A percentile compares a stretch with the other conserved stretches of the same genome.
Evolutionary conservation across 2,888 invertebrate species (phyloP).

Genomic region (Tetramorium bicarinatum): DNA sequence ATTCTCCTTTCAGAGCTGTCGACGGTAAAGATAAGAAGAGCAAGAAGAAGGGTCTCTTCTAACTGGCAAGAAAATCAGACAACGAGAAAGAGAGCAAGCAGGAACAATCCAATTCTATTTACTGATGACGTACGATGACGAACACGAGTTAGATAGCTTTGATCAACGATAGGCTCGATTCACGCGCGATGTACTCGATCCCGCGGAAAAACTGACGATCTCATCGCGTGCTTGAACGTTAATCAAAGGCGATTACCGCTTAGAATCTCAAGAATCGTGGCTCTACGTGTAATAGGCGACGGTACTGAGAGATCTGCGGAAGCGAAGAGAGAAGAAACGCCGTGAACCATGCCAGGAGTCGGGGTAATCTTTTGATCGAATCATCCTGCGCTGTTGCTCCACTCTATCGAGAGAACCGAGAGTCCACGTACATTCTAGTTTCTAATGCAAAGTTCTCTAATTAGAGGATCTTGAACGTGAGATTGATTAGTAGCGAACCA

Average conservation of each 20-base stretch:
- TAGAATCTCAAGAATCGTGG: neutral
- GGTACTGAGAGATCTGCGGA: neutral
- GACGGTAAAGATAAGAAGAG: constrained; percentile 96
- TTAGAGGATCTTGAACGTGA: neutral
- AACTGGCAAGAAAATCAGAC: constrained; percentile 81
- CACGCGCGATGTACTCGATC: neutral
- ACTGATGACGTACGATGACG: neutral
- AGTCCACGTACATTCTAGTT: neutral
- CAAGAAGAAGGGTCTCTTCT: constrained; percentile 96
- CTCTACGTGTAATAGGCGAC: neutral
- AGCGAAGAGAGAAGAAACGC: neutral
- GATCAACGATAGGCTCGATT: neutral
- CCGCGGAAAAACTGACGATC: neutral
- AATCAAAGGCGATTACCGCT: neutral
- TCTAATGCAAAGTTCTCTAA: neutral
- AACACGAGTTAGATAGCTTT: constrained; percentile 16
- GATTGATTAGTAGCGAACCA: neutral
- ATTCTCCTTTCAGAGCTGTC: constrained; percentile 89
- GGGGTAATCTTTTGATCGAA: neutral
- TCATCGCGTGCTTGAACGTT: neutral
- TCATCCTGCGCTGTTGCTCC: neutral
- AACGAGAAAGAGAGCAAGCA: constrained; percentile 27
- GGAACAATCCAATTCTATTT: constrained; percentile 28
- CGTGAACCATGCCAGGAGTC: neutral
- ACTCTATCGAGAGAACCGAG: neutral